Evolutionary conservation across 2,113 vertebrate species (phyloP).

Genomic region (Todiramphus saurophagus): DNA sequence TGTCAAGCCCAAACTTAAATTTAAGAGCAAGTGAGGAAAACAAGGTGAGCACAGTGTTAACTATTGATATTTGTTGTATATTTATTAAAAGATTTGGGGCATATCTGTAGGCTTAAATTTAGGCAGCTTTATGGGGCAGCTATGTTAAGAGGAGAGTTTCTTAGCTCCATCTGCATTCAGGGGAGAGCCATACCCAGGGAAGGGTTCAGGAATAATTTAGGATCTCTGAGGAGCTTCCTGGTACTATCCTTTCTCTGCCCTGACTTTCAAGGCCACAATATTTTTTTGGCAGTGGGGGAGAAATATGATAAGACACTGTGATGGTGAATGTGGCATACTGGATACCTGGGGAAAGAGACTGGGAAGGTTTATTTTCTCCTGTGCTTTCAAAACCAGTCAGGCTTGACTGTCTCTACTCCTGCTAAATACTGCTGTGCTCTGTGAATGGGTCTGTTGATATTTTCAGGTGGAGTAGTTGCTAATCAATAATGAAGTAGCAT

Average conservation of each 20-base stretch:
- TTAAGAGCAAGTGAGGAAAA: neutral
- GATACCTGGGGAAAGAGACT: neutral
- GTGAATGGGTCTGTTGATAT: neutral
- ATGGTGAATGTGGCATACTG: neutral
- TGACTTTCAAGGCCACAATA: neutral
- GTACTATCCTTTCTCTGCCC: neutral
- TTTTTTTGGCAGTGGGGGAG: neutral
- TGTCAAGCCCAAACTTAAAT: neutral
- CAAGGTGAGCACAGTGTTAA: fast-evolving
- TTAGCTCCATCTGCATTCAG: neutral
- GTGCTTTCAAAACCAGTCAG: neutral
- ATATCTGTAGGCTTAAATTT: neutral
- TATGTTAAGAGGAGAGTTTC: neutral
- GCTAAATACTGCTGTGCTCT: neutral
- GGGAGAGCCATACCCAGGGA: neutral
- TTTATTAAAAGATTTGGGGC: neutral
- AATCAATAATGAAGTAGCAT: neutral
- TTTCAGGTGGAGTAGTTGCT: neutral
- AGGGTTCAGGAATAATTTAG: neutral
- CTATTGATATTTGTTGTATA: neutral
- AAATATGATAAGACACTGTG: neutral
- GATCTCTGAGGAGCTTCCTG: neutral
- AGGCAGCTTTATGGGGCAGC: neutral
- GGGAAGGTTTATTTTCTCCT: neutral
- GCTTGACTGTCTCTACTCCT: neutral